Percentiles rank a stretch among this genome's conserved stretches.
Evolutionary conservation across 2,888 invertebrate species (phyloP).

Genomic region (Platycnemis pennipes): DNA sequence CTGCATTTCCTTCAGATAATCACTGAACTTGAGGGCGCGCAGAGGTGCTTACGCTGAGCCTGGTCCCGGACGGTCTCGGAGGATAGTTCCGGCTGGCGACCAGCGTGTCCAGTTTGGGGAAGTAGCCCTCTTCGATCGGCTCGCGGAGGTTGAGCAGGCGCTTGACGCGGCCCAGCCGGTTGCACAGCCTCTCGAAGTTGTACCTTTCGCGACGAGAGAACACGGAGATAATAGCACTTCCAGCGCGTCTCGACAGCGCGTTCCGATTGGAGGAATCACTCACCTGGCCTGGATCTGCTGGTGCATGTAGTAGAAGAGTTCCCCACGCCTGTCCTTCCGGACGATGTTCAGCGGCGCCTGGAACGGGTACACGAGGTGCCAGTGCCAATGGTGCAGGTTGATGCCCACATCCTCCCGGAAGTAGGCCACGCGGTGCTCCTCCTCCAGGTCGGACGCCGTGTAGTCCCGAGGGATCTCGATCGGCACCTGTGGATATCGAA

Average conservation of each 20-base stretch:
- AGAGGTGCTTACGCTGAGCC: conserved; percentile 16
- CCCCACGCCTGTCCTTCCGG: conserved; percentile 88
- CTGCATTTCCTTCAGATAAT: no score
- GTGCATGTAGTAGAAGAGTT: conserved; percentile 91
- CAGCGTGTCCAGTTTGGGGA: conserved; percentile 90
- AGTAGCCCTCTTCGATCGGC: conserved; percentile 89
- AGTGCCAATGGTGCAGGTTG: conserved; percentile 95
- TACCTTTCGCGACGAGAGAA: conserved; percentile 80
- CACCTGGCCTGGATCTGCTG: conserved; percentile 85
- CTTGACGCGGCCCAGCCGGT: conserved; percentile 84
- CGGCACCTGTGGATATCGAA: conserved; percentile 80
- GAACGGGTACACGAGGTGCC: conserved; percentile 93
- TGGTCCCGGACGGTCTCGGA: not conserved
- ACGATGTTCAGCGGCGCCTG: conserved; percentile 84
- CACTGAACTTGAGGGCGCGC: not conserved
- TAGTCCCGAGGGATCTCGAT: conserved; percentile 87
- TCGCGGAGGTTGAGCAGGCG: conserved; percentile 85
- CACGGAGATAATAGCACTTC: no score
- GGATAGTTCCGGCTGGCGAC: conserved; percentile 74
- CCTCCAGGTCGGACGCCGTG: conserved; percentile 87
- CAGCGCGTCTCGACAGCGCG: no score
- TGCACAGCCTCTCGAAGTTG: conserved; percentile 88
- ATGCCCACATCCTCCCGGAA: conserved; percentile 92
- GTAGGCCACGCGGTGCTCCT: conserved; percentile 90
- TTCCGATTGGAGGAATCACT: no score